Evolutionary conservation across 2,888 invertebrate species (phyloP).

Genomic region (Apantesis nais): DNA sequence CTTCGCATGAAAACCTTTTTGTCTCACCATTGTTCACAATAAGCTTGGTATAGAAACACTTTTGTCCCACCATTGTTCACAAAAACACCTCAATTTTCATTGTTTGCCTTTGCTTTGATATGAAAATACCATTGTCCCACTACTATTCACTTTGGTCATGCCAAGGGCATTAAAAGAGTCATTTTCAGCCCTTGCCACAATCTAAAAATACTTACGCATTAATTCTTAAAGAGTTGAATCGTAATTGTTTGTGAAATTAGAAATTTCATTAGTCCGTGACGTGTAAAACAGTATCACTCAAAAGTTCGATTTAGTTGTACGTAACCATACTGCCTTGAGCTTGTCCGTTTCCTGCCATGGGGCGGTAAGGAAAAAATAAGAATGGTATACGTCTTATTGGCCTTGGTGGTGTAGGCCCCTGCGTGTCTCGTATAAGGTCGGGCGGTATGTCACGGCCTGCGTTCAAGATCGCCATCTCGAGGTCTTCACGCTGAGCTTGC

Average conservation of each 20-base stretch:
- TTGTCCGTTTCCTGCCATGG: constrained; percentile 7
- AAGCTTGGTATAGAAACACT: no score
- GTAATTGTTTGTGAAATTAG: neutral
- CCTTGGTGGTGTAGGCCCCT: neutral
- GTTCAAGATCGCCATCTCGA: neutral
- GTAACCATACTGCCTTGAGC: neutral
- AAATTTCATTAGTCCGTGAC: neutral
- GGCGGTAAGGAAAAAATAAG: constrained; percentile 21
- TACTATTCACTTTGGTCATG: neutral
- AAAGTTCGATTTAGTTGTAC: constrained; percentile 3
- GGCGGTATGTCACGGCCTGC: neutral
- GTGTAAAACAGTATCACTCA: neutral
- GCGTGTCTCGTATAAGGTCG: constrained; percentile 1
- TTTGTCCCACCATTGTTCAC: no score
- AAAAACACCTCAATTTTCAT: neutral
- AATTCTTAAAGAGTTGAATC: neutral
- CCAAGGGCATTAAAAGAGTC: neutral
- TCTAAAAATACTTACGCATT: neutral
- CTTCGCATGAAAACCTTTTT: no score
- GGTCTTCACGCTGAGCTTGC: neutral
- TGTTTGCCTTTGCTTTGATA: neutral
- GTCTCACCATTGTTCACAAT: no score
- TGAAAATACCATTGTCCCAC: neutral
- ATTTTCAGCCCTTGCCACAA: neutral
- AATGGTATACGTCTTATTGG: constrained; percentile 1